These are phyloP conservation scores for Drosophila greeni DNA, from an alignment of 2,888 invertebrate species.

Conservation along the genomic window DNA sequence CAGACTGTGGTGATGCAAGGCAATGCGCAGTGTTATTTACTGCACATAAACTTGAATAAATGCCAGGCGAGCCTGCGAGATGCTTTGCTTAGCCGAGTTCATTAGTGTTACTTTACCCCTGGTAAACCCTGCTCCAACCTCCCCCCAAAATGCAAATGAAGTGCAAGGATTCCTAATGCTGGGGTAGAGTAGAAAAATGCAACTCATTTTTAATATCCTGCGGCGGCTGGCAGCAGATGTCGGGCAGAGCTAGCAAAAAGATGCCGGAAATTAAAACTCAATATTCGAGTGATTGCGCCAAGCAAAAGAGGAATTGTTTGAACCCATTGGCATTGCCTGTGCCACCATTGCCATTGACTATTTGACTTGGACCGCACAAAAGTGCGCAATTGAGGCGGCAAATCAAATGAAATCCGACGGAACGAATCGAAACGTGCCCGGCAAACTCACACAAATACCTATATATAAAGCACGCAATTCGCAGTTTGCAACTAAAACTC, in stretches of 20 bases:
- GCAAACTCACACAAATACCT: constrained; percentile 5
- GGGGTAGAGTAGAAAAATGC: constrained; percentile 42
- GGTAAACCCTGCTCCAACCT: neutral
- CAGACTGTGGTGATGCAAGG: constrained; percentile 42
- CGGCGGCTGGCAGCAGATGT: constrained; percentile 62
- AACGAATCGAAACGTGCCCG: constrained; percentile 40
- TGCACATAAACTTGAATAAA: constrained; percentile 49
- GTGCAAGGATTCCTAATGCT: constrained; percentile 33
- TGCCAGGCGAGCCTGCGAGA: constrained; percentile 20
- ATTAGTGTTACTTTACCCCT: constrained; percentile 45
- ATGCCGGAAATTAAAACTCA: constrained; percentile 71
- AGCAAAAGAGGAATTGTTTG: constrained; percentile 37
- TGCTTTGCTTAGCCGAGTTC: constrained; percentile 50
- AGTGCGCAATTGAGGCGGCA: constrained; percentile 72
- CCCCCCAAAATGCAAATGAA: constrained; percentile 40
- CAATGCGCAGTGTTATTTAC: constrained; percentile 57
- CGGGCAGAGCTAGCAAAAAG: constrained; percentile 54
- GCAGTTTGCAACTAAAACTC: constrained; percentile 44
- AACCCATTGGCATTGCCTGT: constrained; percentile 26
- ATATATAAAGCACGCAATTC: constrained; percentile 24
- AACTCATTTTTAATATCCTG: constrained; percentile 71
- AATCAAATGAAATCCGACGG: constrained; percentile 70
- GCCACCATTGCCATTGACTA: constrained; percentile 48
- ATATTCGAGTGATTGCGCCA: constrained; percentile 67
- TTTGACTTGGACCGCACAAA: constrained; percentile 68